Evolutionary conservation across 1,140 invertebrate species (phyloP), one percentile per base, ranked within the genome.

Genomic region (Holotrichia oblita): DNA sequence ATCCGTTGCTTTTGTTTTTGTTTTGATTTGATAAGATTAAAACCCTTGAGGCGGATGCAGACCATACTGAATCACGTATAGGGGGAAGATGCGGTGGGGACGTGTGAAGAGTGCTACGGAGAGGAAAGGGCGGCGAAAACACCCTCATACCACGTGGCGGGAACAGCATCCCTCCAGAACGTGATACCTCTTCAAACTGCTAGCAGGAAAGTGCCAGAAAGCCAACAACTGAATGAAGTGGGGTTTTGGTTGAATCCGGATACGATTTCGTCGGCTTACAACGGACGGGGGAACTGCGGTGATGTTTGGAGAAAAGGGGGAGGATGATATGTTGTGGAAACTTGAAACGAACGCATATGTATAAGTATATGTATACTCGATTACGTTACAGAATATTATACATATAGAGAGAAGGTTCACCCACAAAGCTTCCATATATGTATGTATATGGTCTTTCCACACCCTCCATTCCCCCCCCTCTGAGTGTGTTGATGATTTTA

Each of bases 11-110:
- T 55, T 14, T 55, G 48, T 55, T 55, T 55, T 55, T 55, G 48
- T 55, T 55, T 55, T 55, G 48, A 55, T 55, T 55, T 55, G 48
- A 55, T 55, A 55, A 55, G 48, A 55, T 55, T 55, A 55, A 55
- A 55, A 55, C 48, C 48, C 48, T 55, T 17, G 48, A n/a, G 48
- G 48, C 48, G n/a, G 48, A 55, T 17, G 48, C 14, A 14, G 48
- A 17, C 48, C 48, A 17, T 55, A 55, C 17, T 55, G 17, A 55
- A 55, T 55, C 48, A 55, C 48, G 48, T 55, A 55, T 17, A 44
- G 42, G 42, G 48, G 1, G 48, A 17, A 17, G 48, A 3, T 14
- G 48, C 48, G 48, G 14, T n/a, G 48, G 48, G 48, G 14, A n/a
- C 14, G 48, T 6, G 12, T 17, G 14, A 55, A 17, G 48, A 55